Conservation (phyloP, 2,888 invertebrate genomes). For the Schizotus pectinicornis region DNA sequence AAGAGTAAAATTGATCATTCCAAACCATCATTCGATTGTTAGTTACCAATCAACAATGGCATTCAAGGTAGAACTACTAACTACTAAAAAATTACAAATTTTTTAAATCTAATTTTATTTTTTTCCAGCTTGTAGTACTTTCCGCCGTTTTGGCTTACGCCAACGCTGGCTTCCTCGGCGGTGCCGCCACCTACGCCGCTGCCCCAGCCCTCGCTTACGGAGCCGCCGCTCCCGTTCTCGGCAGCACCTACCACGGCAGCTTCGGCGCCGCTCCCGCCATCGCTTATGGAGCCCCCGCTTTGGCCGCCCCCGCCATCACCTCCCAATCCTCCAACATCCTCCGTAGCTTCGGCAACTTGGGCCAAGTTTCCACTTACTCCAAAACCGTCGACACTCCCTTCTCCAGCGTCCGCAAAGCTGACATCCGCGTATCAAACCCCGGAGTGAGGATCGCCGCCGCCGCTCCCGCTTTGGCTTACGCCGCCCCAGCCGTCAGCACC, state of each 20-base stretch:
- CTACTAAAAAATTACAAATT: background rate
- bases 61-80: slow-evolving; percentile 11
- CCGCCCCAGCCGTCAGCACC: slow-evolving; percentile 26
- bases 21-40: background rate
- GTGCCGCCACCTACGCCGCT: slow-evolving; percentile 12
- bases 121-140: slow-evolving; percentile 36
- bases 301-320: slow-evolving; percentile 24
- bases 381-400: slow-evolving; percentile 27
- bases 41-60: slow-evolving; percentile 9
- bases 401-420: slow-evolving; percentile 27
- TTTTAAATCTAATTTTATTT: background rate
- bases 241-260: no score
- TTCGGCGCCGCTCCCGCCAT: background rate
- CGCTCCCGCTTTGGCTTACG: slow-evolving; percentile 24
- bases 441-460: slow-evolving; percentile 14
- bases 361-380: slow-evolving; percentile 63
- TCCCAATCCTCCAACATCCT: slow-evolving; percentile 66
- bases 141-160: slow-evolving; percentile 40
- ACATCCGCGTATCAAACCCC: slow-evolving; percentile 28
- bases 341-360: slow-evolving; percentile 70
- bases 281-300: slow-evolving; percentile 14
- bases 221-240: background rate
- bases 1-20: background rate
- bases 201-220: slow-evolving; percentile 13
- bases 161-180: slow-evolving; percentile 39